A percentile compares a stretch with the other conserved stretches of the same genome.
Evolutionary conservation across 2,113 vertebrate species (phyloP).

Genomic region (Indicator indicator): DNA sequence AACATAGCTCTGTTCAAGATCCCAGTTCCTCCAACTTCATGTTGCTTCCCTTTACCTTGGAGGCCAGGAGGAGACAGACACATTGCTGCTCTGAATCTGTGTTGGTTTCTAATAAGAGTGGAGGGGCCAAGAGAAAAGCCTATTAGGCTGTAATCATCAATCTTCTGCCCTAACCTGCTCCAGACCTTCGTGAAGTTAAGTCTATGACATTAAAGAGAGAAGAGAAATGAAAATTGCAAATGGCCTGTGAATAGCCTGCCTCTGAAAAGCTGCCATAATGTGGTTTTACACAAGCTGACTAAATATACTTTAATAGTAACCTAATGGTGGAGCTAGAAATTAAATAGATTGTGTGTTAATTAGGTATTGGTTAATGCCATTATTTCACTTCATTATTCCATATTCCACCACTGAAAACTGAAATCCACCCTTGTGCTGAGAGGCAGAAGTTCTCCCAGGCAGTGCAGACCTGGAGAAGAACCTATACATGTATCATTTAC

Average conservation of each 20-base stretch:
- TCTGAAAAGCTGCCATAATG: conserved; percentile 64
- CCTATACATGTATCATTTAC: background rate
- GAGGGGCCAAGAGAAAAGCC: background rate
- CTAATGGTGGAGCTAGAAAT: conserved; percentile 59
- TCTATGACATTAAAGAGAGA: conserved; percentile 60
- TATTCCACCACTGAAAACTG: background rate
- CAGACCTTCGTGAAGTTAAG: conserved; percentile 55
- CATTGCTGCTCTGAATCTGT: background rate
- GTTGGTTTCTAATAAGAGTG: background rate
- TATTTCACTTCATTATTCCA: conserved; percentile 70
- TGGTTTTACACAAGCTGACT: conserved; percentile 24
- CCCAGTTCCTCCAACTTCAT: background rate
- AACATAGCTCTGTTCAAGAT: background rate
- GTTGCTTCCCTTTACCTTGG: background rate
- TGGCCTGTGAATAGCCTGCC: conserved; percentile 67
- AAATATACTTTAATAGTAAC: conserved; percentile 63
- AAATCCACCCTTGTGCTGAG: background rate
- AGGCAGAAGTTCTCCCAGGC: background rate
- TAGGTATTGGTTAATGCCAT: conserved; percentile 67
- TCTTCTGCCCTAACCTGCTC: conserved; percentile 44
- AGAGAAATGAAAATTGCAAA: conserved; percentile 67
- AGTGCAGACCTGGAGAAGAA: background rate
- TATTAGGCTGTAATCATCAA: conserved; percentile 38
- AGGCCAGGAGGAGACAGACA: background rate
- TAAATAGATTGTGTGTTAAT: conserved; percentile 70